Percentiles rank a stretch among this genome's conserved stretches.
Conservation (phyloP, 2,888 invertebrate genomes). For the Habrosyne pyritoides region DNA sequence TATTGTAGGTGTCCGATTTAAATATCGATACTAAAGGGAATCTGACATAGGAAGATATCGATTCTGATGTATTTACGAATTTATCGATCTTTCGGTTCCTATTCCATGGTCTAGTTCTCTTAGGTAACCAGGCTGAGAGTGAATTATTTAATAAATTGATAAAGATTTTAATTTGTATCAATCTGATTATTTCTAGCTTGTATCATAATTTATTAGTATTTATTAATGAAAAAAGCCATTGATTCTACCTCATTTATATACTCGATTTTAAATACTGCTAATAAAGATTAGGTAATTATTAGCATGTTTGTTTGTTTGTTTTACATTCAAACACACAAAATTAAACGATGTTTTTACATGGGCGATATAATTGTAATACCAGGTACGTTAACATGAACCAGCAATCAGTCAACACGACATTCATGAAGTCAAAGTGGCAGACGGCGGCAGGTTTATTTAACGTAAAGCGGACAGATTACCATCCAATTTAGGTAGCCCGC, state of each 20-base stretch:
- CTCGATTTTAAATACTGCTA: too few species aligned
- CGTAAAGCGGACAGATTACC: constrained; percentile 40
- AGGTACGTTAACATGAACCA: background rate
- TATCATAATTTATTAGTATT: too few species aligned
- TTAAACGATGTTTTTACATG: background rate
- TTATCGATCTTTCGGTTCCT: constrained; percentile 19
- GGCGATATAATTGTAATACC: background rate
- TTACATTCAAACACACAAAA: too few species aligned
- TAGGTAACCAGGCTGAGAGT: too few species aligned
- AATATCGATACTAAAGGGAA: constrained; percentile 36
- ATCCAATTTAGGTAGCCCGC: constrained; percentile 41
- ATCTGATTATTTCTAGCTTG: background rate
- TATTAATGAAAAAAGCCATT: too few species aligned
- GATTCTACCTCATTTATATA: too few species aligned
- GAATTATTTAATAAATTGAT: too few species aligned
- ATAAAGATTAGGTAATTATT: too few species aligned
- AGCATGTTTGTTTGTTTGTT: too few species aligned
- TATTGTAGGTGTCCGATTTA: constrained; percentile 38
- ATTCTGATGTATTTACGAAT: constrained; percentile 31
- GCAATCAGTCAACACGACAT: background rate
- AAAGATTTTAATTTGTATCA: background rate
- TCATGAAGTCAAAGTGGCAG: background rate
- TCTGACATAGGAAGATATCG: constrained; percentile 28
- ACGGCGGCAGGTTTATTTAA: constrained; percentile 20
- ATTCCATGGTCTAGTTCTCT: background rate